A percentile compares a stretch with the other conserved stretches of the same genome.
These are phyloP conservation scores for Centropus bengalensis DNA, from an alignment of 2,113 vertebrate genomes.

Conservation along the genomic window DNA sequence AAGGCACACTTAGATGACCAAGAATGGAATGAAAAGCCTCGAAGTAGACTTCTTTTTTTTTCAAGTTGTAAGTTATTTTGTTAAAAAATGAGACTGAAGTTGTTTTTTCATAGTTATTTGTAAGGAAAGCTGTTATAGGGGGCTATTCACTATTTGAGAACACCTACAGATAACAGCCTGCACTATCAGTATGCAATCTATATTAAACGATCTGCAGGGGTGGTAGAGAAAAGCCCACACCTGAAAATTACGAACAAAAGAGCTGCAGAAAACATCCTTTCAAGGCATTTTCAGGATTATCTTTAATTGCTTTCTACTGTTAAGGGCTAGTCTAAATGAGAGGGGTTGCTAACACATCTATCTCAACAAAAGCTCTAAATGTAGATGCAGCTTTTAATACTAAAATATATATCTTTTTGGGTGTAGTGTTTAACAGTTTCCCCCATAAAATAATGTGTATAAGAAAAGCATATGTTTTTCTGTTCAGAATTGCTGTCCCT, in stretches of 20 bases:
- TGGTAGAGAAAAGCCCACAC: background rate
- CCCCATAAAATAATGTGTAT: background rate
- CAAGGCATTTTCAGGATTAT: background rate
- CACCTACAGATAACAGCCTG: conserved; percentile 38
- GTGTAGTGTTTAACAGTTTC: background rate
- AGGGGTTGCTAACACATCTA: background rate
- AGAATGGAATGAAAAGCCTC: background rate
- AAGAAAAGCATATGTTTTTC: background rate
- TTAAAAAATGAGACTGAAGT: background rate
- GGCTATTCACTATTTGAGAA: conserved; percentile 45
- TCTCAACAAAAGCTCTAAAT: conserved; percentile 6
- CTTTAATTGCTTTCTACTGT: conserved; percentile 46
- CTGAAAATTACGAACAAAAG: conserved; percentile 37
- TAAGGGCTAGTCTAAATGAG: conserved; percentile 1
- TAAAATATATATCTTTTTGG: background rate
- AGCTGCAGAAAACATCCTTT: conserved; percentile 17
- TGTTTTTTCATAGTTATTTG: conserved; percentile 3
- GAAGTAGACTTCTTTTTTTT: background rate
- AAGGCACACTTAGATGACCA: conserved; percentile 14
- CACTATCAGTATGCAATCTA: conserved; percentile 40
- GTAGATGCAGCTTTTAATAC: background rate
- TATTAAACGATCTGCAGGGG: background rate
- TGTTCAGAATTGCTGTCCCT: background rate
- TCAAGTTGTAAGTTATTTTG: background rate
- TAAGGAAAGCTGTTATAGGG: conserved; percentile 14